Evolutionary conservation across 1,140 invertebrate genomes (phyloP).

Genomic region (Thrips palmi): DNA sequence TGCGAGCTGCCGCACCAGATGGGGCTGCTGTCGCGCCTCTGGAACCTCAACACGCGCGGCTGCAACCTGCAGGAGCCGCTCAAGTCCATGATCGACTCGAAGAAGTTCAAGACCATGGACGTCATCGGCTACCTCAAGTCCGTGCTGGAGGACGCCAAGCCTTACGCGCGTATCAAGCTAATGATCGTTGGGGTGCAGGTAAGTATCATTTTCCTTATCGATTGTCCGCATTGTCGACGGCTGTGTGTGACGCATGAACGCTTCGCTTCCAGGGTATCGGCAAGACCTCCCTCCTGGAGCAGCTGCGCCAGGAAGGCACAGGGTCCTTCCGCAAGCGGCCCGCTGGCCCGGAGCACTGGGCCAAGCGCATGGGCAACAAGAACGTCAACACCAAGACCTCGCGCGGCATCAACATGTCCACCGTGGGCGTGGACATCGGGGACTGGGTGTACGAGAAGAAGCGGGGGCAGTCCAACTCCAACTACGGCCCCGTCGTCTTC

Average conservation of each 20-base stretch:
- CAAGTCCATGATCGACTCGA: slow-evolving; percentile 78
- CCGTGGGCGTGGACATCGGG: slow-evolving; percentile 91
- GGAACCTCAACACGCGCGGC: slow-evolving; percentile 86
- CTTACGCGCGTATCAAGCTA: slow-evolving; percentile 89
- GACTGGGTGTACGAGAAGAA: slow-evolving; percentile 86
- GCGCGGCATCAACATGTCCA: slow-evolving; percentile 63
- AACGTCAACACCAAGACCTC: slow-evolving; percentile 55
- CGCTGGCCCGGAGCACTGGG: slow-evolving; percentile 64
- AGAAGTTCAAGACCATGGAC: slow-evolving; percentile 91
- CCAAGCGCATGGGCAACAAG: slow-evolving; percentile 83
- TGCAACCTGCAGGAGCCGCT: slow-evolving; percentile 79
- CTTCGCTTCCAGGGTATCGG: too few species aligned
- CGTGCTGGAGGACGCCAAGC: slow-evolving; percentile 73
- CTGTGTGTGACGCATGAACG: too few species aligned
- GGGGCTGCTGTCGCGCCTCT: slow-evolving; percentile 78
- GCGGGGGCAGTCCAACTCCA: slow-evolving; percentile 44
- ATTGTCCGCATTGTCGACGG: background rate
- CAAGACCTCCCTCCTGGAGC: slow-evolving; percentile 82
- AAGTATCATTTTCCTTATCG: background rate
- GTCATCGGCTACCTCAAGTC: slow-evolving; percentile 89
- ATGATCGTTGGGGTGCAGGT: slow-evolving; percentile 94
- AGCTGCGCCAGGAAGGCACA: slow-evolving; percentile 68
- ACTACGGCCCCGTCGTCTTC: slow-evolving; percentile 81
- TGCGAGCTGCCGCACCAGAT: slow-evolving; percentile 82
- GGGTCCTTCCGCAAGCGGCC: slow-evolving; percentile 53